phyloP scores from a whole-genome alignment of 2,797 vertebrate genomes.

The Carcharodon carcharias region DNA sequence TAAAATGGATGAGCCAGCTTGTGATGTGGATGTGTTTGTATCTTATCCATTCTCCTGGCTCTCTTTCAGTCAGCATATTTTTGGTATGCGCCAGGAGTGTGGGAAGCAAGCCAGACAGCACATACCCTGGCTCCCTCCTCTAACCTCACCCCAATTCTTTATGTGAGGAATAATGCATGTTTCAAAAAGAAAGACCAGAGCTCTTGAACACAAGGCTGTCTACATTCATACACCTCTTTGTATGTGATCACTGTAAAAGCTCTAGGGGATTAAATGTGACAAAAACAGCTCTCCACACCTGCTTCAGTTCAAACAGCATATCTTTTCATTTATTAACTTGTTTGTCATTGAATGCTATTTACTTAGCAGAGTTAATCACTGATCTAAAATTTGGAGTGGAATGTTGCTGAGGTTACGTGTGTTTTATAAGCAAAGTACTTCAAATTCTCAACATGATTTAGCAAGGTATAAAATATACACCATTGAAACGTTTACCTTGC shows the following conservation, averaged over 20 bases:
- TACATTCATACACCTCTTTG: neutral
- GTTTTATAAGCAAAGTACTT: neutral
- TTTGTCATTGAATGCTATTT: neutral
- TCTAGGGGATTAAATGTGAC: neutral
- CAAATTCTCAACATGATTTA: neutral
- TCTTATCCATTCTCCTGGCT: neutral
- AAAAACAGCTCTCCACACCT: constrained; percentile 9
- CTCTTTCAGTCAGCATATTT: neutral
- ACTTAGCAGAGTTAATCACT: neutral
- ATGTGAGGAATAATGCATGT: neutral
- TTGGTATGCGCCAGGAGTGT: neutral
- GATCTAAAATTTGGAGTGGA: neutral
- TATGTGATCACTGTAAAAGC: neutral
- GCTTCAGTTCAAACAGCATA: constrained; percentile 24
- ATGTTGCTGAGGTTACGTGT: neutral
- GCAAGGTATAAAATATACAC: neutral
- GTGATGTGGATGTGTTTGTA: neutral
- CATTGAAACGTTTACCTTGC: neutral
- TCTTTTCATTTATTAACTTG: neutral
- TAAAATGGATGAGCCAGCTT: neutral
- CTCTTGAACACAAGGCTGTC: constrained; percentile 18
- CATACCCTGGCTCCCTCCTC: neutral
- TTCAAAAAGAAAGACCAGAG: neutral
- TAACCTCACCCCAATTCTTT: neutral
- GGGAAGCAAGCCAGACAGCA: neutral